phyloP scores from a whole-genome alignment of 2,113 vertebrate genomes.

The Caranx melampygus region DNA sequence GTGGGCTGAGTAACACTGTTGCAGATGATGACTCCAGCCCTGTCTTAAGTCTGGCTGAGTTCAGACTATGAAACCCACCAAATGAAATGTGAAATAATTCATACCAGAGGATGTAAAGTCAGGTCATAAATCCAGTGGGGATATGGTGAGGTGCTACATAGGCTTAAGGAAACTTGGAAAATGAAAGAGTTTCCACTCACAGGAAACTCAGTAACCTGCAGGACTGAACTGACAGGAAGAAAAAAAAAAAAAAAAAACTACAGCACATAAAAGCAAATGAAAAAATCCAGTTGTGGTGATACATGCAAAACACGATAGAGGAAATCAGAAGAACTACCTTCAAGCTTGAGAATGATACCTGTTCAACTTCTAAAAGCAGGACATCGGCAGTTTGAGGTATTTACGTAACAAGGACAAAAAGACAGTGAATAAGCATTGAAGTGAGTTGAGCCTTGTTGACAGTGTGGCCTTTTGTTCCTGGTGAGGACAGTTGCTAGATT shows the following conservation, averaged over 20 bases:
- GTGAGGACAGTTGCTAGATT: constrained; percentile 72
- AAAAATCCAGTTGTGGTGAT: background rate
- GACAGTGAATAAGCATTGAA: constrained; percentile 50
- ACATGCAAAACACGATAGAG: background rate
- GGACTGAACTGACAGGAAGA: background rate
- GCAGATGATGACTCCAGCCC: constrained; percentile 17
- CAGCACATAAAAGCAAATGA: background rate
- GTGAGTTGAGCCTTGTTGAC: constrained; percentile 76
- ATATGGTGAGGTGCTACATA: background rate
- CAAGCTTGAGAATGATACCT: constrained; percentile 7
- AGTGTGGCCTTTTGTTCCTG: constrained; percentile 76
- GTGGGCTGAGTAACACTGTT: constrained; percentile 18
- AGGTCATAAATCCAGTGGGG: constrained; percentile 27
- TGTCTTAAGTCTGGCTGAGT: constrained; percentile 27
- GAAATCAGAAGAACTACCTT: constrained; percentile 7
- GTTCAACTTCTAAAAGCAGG: constrained; percentile 7
- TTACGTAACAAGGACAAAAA: constrained; percentile 62
- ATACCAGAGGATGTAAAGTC: constrained; percentile 28
- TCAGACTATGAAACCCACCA: constrained; percentile 37
- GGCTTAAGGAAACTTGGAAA: constrained; percentile 22
- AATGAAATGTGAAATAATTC: constrained; percentile 46
- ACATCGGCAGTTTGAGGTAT: constrained; percentile 32
- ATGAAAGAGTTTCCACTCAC: constrained; percentile 15
- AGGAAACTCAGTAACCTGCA: background rate
- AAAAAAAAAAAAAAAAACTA: no score